phyloP scores from a whole-genome alignment of 2,888 invertebrate genomes.

The Pandemis cinnamomeana region DNA sequence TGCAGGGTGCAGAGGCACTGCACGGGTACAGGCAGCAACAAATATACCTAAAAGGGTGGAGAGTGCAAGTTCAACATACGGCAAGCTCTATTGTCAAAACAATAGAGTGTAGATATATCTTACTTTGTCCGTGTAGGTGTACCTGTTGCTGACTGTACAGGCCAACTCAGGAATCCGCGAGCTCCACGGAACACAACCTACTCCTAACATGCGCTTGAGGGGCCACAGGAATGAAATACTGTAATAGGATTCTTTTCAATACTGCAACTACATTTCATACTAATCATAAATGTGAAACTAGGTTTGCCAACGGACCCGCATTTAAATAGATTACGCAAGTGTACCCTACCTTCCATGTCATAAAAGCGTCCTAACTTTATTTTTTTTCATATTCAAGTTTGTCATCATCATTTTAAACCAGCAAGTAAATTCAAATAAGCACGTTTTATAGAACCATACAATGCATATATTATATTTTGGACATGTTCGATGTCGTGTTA shows the following conservation, averaged over 20 bases:
- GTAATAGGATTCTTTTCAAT: background rate
- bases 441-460: too few relatives aligned
- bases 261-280: background rate
- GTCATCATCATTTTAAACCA: too few relatives aligned
- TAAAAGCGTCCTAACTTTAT: too few relatives aligned
- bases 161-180: slow-evolving; percentile 6
- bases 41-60: background rate
- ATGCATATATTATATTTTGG: too few relatives aligned
- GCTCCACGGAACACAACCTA: background rate
- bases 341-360: too few relatives aligned
- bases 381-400: too few relatives aligned
- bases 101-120: background rate
- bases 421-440: too few relatives aligned
- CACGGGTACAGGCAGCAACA: background rate
- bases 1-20: slow-evolving; percentile 60
- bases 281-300: too few relatives aligned
- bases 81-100: background rate
- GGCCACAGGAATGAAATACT: slow-evolving; percentile 21
- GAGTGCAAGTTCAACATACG: background rate
- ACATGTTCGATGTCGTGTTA: too few relatives aligned
- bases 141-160: slow-evolving; percentile 7
- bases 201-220: slow-evolving; percentile 18
- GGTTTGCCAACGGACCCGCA: too few relatives aligned
- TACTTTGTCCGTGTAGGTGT: background rate
- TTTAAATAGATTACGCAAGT: too few relatives aligned